Evolutionary conservation across 2,113 vertebrate genomes (phyloP).

Genomic region (Psophia crepitans): DNA sequence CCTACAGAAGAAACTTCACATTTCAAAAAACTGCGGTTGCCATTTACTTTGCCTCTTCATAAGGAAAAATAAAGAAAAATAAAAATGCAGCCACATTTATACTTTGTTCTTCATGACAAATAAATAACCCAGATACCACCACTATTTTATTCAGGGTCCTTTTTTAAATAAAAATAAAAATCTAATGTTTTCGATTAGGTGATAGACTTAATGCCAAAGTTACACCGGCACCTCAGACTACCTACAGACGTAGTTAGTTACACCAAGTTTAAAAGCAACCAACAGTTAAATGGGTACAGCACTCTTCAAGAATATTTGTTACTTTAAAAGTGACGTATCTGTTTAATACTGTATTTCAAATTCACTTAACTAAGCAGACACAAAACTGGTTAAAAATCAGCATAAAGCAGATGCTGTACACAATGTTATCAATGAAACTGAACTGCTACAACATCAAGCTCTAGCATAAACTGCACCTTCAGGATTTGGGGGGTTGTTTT

Average conservation of each 20-base stretch:
- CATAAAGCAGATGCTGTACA: not conserved
- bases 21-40: not conserved
- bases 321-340: not conserved
- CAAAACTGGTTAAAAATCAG: not conserved
- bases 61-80: not conserved
- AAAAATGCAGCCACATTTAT: not conserved
- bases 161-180: not conserved
- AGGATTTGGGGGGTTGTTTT: rapidly evolving
- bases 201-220: not conserved
- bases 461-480: not conserved
- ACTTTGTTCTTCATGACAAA: not conserved
- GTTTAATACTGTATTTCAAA: not conserved
- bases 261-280: not conserved
- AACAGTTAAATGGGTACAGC: not conserved
- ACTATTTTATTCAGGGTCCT: not conserved
- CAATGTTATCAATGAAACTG: not conserved
- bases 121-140: not conserved
- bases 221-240: not conserved
- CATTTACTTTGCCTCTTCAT: not conserved
- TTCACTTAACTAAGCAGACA: not conserved
- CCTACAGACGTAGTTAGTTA: not conserved
- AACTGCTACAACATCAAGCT: not conserved
- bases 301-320: not conserved
- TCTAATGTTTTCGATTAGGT: not conserved
- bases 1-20: not conserved